These are phyloP conservation scores for Holacanthella duospinosa DNA, from an alignment of 2,888 invertebrate species.

Conservation along the genomic window DNA sequence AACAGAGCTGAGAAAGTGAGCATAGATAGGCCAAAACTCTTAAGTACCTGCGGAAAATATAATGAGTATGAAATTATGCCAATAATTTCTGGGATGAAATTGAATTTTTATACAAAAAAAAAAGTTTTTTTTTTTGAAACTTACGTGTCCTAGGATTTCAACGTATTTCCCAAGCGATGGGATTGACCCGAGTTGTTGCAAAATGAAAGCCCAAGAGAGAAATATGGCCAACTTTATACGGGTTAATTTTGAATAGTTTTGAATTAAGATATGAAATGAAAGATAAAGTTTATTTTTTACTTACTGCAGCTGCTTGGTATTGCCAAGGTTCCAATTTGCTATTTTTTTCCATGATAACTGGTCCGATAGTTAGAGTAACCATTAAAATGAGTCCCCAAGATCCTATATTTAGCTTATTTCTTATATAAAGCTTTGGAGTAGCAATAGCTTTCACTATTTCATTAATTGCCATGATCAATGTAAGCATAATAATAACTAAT, in stretches of 20 bases:
- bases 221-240: constrained; percentile 27
- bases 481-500: constrained; percentile 16
- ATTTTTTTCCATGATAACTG: constrained; percentile 9
- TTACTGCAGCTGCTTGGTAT: constrained; percentile 16
- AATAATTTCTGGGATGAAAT: neutral
- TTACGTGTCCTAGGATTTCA: constrained; percentile 34
- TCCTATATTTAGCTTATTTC: constrained; percentile 20
- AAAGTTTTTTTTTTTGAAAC: neutral
- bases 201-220: constrained; percentile 33
- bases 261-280: no score
- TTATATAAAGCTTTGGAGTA: constrained; percentile 26
- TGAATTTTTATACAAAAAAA: neutral
- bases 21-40: constrained; percentile 34
- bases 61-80: neutral
- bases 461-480: constrained; percentile 20
- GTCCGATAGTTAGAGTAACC: constrained; percentile 23
- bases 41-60: constrained; percentile 24
- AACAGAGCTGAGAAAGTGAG: constrained; percentile 29
- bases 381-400: constrained; percentile 28
- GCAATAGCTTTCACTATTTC: constrained; percentile 27
- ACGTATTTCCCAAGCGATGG: constrained; percentile 32
- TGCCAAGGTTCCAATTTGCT: constrained; percentile 11
- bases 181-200: constrained; percentile 34
- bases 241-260: no score
- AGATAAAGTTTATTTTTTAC: neutral